Evolutionary conservation across 2,113 vertebrate species (phyloP).

Genomic region (Xiphophorus maculatus): DNA sequence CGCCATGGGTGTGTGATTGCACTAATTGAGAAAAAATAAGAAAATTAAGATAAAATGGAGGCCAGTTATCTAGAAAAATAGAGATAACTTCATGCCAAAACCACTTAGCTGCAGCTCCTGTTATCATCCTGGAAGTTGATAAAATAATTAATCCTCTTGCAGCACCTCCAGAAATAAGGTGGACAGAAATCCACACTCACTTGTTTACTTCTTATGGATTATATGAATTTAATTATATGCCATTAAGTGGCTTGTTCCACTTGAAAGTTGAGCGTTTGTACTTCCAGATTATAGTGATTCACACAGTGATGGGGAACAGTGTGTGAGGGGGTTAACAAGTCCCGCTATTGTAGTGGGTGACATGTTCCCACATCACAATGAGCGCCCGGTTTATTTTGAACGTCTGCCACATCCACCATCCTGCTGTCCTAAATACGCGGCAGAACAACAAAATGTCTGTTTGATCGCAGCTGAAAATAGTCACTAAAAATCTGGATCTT

Average conservation of each 20-base stretch:
- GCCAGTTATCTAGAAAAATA: too few relatives aligned
- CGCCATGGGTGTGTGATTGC: too few relatives aligned
- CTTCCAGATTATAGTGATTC: slow-evolving; percentile 1
- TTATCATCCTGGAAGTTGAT: too few relatives aligned
- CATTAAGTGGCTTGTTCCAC: neutral
- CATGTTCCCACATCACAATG: slow-evolving; percentile 19
- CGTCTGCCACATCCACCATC: neutral
- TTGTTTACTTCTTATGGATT: too few relatives aligned
- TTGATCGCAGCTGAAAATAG: slow-evolving; percentile 2
- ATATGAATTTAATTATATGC: neutral
- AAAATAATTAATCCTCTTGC: too few relatives aligned
- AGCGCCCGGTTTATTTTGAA: slow-evolving; percentile 11
- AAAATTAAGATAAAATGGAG: too few relatives aligned
- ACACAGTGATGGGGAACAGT: neutral
- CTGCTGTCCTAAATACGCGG: slow-evolving; percentile 6
- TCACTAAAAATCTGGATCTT: neutral
- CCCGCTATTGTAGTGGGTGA: neutral
- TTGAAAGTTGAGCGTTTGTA: neutral
- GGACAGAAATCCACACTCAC: too few relatives aligned
- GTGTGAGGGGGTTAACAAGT: slow-evolving; percentile 18
- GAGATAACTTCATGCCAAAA: too few relatives aligned
- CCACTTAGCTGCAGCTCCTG: too few relatives aligned
- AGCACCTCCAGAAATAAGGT: too few relatives aligned
- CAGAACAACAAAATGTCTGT: slow-evolving; percentile 4
- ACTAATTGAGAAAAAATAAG: too few relatives aligned